Conservation (phyloP, 2,888 invertebrate genomes). For the Cantharis flavilabris region DNA sequence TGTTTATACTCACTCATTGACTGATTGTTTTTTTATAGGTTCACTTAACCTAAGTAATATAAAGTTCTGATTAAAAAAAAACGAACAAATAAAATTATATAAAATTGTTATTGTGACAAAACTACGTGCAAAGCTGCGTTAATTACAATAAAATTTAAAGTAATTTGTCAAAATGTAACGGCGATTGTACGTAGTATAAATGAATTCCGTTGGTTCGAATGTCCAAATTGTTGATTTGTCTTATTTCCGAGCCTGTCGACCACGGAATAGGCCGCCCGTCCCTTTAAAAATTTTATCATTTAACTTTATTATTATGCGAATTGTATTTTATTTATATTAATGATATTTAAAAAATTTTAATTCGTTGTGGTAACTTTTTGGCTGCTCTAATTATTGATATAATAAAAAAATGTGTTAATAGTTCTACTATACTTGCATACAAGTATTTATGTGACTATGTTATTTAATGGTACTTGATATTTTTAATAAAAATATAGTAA, state of each 20-base stretch:
- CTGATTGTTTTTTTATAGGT: neutral
- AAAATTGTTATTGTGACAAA: neutral
- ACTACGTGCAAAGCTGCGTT: neutral
- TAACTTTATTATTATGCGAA: neutral
- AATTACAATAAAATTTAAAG: conserved; percentile 2
- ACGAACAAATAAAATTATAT: neutral
- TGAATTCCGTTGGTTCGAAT: conserved; percentile 51
- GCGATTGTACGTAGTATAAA: conserved; percentile 21
- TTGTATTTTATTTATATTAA: neutral
- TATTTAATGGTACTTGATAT: conserved; percentile 52
- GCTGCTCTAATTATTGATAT: conserved; percentile 13
- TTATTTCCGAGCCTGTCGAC: conserved; percentile 57
- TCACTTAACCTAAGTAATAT: neutral
- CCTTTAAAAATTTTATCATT: conserved; percentile 38
- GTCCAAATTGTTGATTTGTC: conserved; percentile 50
- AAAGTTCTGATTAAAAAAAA: neutral
- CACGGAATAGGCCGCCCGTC: conserved; percentile 55
- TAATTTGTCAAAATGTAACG: conserved; percentile 9
- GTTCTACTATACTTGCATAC: conserved; percentile 36
- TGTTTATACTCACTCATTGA: neutral
- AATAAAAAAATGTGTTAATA: conserved; percentile 33
- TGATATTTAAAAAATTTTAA: neutral
- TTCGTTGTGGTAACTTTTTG: conserved; percentile 8
- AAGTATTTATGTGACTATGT: conserved; percentile 48
- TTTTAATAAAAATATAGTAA: conserved; percentile 48